Conservation (phyloP, 1,140 invertebrate species). For the Pseudomyrmex gracilis region DNA sequence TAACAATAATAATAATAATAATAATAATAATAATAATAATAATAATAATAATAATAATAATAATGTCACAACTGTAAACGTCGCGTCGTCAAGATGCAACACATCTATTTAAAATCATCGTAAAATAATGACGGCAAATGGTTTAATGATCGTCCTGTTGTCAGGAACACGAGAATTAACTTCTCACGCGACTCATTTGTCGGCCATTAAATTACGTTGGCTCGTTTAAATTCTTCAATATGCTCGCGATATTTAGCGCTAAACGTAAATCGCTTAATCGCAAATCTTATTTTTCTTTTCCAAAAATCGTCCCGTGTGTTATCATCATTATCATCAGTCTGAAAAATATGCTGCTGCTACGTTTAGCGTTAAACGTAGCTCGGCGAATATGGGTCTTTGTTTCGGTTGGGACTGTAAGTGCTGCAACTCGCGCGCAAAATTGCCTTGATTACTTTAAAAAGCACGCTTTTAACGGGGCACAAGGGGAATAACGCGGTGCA, state of each 20-base stretch:
- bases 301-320: background rate
- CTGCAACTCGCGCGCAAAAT: constrained; percentile 19
- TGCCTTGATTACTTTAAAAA: constrained; percentile 53
- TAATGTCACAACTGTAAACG: background rate
- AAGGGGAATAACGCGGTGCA: constrained; percentile 12
- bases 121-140: background rate
- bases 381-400: constrained; percentile 27
- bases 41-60: background rate
- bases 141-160: background rate
- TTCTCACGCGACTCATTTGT: background rate
- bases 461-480: constrained; percentile 31
- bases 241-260: constrained; percentile 4
- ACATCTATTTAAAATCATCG: background rate
- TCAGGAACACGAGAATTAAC: background rate
- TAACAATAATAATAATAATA: no score
- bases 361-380: constrained; percentile 9
- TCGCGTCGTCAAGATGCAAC: background rate
- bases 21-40: no score
- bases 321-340: constrained; percentile 15
- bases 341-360: constrained; percentile 15
- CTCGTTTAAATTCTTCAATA: constrained; percentile 1
- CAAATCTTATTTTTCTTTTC: constrained; percentile 21
- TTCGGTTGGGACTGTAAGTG: constrained; percentile 10
- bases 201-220: background rate
- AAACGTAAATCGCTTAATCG: constrained; percentile 26